phyloP scores from a whole-genome alignment of 2,888 invertebrate species.

The Taenaris catops region DNA sequence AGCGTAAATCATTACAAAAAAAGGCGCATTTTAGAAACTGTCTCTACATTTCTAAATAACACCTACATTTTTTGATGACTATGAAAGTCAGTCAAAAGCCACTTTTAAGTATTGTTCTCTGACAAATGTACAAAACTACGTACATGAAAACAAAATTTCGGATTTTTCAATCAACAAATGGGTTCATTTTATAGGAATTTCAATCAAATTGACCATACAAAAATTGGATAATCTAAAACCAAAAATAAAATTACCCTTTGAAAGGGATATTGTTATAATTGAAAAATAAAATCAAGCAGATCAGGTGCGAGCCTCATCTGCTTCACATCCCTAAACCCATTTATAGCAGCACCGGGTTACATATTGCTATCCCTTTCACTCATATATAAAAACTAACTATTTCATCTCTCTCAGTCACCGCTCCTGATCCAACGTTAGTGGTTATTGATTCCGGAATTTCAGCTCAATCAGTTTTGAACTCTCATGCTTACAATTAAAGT shows the following conservation, averaged over 20 bases:
- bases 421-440: constrained; percentile 65
- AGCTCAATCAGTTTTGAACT: constrained; percentile 35
- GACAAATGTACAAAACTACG: no score
- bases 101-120: no score
- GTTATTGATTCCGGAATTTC: constrained; percentile 62
- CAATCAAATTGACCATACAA: no score
- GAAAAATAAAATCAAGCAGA: constrained; percentile 68
- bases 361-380: constrained; percentile 39
- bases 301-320: constrained; percentile 68
- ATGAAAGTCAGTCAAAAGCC: no score
- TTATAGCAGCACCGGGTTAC: constrained; percentile 40
- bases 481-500: constrained; percentile 30
- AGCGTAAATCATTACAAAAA: no score
- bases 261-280: constrained; percentile 38
- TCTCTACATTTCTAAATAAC: no score
- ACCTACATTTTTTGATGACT: no score
- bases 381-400: constrained; percentile 30
- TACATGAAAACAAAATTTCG: no score
- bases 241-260: constrained; percentile 29
- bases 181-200: no score
- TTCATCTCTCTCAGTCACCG: constrained; percentile 44
- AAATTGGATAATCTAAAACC: constrained; percentile 1
- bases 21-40: no score
- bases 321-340: constrained; percentile 48
- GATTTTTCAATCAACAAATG: no score